Evolutionary conservation across 2,113 vertebrate genomes (phyloP), one percentile per base, ranked within the genome.

Genomic region (Rhipidura dahli): DNA sequence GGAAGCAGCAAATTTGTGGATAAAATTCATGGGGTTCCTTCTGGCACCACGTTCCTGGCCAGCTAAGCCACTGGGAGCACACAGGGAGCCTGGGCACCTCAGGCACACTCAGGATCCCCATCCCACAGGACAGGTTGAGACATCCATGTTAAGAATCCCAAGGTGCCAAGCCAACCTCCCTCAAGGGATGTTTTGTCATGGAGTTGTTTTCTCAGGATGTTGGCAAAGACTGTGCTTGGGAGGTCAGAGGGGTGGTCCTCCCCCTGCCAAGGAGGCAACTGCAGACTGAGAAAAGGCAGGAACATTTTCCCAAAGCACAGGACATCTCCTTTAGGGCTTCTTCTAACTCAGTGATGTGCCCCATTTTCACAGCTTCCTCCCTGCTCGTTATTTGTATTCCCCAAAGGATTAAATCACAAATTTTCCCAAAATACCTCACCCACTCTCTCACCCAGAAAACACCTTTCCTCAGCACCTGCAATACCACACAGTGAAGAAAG

Each of bases 21-120:
- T 79, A 15, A 85, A 86, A 80, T 12, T 3, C 1, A 0, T 23
- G 33, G 6, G 8, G 4, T 17, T 82, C 66, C 39, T 39, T 24
- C 33, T 49, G 56, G 21, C 39, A 33, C 28, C 18, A 0, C 6
- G 11, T 42, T 35, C 37, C 54, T 0, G 0, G 10, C 6, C 40
- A 68, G 49, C 56, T 50, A 59, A 64, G 13, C 5, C 60, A 2
- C 27, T 11, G 26, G 1, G 6, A 56, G 40, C 1, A 2, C 8
- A 15, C 14, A 13, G 3, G 10, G 59, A 69, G 7, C 56, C 37
- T n/a, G 53, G 33, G 24, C 22, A 24, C 35, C 24, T 30, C 1
- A 2, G 63, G 22, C 22, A 28, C 39, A 11, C 10, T 5, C 0
- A 0, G 59, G 50, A 39, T 72, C 37, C 47, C 49, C 33, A 17